A percentile compares a stretch with the other conserved stretches of the same genome.
Conservation (phyloP, 2,797 vertebrate genomes). For the Fundulus diaphanus region DNA sequence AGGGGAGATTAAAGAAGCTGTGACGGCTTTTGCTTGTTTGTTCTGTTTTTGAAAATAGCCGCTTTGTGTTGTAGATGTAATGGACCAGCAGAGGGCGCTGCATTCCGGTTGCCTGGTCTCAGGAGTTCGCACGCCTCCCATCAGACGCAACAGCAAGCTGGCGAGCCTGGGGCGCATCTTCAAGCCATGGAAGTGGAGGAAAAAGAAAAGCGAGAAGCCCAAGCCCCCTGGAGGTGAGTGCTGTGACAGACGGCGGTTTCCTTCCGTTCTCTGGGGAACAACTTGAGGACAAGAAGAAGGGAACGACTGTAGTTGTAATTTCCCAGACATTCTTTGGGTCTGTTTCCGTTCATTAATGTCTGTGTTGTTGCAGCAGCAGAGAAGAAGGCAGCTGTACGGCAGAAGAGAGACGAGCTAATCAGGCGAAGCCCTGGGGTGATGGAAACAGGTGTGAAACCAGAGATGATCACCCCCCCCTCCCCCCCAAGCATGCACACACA, state of each 20-base stretch:
- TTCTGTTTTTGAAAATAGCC: slow-evolving; percentile 4
- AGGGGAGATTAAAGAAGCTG: slow-evolving; percentile 12
- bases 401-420: slow-evolving; percentile 87
- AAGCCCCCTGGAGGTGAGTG: slow-evolving; percentile 87
- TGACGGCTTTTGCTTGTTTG: background rate
- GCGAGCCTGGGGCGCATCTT: slow-evolving; percentile 96
- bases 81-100: slow-evolving; percentile 90
- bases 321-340: background rate
- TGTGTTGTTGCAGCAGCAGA: slow-evolving; percentile 83
- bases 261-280: background rate
- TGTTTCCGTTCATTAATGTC: slow-evolving; percentile 29
- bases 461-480: background rate
- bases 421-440: slow-evolving; percentile 86
- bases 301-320: slow-evolving; percentile 1
- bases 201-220: slow-evolving; percentile 97
- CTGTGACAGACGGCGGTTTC: background rate
- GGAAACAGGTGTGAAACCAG: slow-evolving; percentile 80
- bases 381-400: slow-evolving; percentile 87
- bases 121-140: slow-evolving; percentile 92
- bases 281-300: background rate
- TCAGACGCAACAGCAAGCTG: slow-evolving; percentile 93
- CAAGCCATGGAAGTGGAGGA: slow-evolving; percentile 98
- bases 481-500: slow-evolving; percentile 5
- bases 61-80: slow-evolving; percentile 83
- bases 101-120: slow-evolving; percentile 90